Conservation (phyloP, 2,888 invertebrate species). For the Eulithis prunata region DNA sequence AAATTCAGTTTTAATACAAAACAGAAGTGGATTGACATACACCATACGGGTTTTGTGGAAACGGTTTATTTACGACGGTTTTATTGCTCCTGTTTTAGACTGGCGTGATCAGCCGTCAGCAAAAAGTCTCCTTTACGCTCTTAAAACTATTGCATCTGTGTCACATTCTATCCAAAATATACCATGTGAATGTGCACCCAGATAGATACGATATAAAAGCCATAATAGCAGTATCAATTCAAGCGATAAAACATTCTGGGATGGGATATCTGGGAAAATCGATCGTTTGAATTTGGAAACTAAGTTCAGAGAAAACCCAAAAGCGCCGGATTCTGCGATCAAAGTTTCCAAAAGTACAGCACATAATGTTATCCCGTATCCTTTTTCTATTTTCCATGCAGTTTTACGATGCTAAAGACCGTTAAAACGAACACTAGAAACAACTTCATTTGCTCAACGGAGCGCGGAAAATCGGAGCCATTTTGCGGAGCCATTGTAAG, state of each 20-base stretch:
- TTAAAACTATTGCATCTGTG: neutral
- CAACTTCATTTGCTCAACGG: slow-evolving; percentile 35
- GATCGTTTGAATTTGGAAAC: neutral
- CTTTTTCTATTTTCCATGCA: slow-evolving; percentile 34
- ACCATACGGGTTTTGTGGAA: slow-evolving; percentile 40
- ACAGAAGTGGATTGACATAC: slow-evolving; percentile 35
- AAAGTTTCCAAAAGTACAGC: neutral
- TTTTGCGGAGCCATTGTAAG: slow-evolving; percentile 16
- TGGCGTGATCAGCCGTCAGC: slow-evolving; percentile 25
- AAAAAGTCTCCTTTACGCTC: slow-evolving; percentile 22
- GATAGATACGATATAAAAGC: no score
- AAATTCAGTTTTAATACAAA: slow-evolving; percentile 36
- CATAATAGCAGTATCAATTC: no score
- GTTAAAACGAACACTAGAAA: slow-evolving; percentile 29
- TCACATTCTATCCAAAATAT: neutral
- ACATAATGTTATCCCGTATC: slow-evolving; percentile 12
- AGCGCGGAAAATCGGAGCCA: slow-evolving; percentile 22
- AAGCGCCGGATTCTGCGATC: neutral
- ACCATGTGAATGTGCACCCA: no score
- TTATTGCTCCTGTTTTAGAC: slow-evolving; percentile 39
- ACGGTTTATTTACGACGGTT: slow-evolving; percentile 35
- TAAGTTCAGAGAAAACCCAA: neutral
- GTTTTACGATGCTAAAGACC: slow-evolving; percentile 34
- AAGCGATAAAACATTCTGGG: no score
- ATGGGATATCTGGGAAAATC: no score